These are phyloP conservation scores for Crypturellus undulatus DNA, from an alignment of 2,113 vertebrate species.

Conservation along the genomic window DNA sequence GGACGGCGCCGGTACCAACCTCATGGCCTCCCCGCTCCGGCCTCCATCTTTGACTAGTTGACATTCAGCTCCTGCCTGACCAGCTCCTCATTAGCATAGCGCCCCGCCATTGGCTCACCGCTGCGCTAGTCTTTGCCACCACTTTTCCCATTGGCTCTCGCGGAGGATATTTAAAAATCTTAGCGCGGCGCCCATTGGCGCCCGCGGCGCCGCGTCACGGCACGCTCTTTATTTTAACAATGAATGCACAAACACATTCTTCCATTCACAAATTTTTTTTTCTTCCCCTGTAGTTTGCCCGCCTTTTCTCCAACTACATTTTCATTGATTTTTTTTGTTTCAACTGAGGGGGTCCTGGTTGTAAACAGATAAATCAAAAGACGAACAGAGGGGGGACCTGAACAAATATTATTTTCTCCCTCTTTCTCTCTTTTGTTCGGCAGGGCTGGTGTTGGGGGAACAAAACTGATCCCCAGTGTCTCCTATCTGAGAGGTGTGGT, in stretches of 20 bases:
- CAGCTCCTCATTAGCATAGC: constrained; percentile 89
- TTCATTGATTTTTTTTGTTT: constrained; percentile 77
- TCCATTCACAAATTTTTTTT: constrained; percentile 89
- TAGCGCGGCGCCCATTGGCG: constrained; percentile 79
- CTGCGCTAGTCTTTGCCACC: constrained; percentile 82
- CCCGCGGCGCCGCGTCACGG: constrained; percentile 71
- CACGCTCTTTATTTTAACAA: constrained; percentile 91
- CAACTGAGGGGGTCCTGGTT: constrained; percentile 61
- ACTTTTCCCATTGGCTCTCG: constrained; percentile 77
- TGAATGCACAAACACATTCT: constrained; percentile 89
- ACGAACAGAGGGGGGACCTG: constrained; percentile 40
- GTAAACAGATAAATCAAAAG: constrained; percentile 77
- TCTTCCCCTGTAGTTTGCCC: constrained; percentile 71
- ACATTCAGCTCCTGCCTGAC: constrained; percentile 93
- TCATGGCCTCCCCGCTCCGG: constrained; percentile 87
- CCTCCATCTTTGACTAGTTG: constrained; percentile 98
- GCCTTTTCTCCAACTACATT: constrained; percentile 73
- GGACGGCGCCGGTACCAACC: constrained; percentile 75
- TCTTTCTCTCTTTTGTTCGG: constrained; percentile 30
- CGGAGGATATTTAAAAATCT: constrained; percentile 83
- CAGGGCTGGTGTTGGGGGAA: constrained; percentile 15
- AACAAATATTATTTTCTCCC: constrained; percentile 53
- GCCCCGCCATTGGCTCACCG: constrained; percentile 80
- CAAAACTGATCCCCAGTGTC: constrained; percentile 19
- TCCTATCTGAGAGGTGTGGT: constrained; percentile 25